Evolutionary conservation across 2,113 vertebrate species (phyloP).

Genomic region (Trichechus manatus): DNA sequence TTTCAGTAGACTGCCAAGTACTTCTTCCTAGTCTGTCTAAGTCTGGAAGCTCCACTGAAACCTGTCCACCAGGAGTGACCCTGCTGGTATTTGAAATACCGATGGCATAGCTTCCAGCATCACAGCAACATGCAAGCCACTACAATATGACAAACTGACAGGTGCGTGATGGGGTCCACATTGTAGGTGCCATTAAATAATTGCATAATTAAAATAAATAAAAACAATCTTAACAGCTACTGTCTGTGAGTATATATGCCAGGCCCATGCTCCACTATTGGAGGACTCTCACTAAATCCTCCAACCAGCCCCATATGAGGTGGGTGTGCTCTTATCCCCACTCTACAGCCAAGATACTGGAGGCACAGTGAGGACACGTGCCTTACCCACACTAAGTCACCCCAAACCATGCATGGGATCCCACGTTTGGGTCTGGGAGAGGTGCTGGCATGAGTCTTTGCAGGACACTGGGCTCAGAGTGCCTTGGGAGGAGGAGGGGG

Average conservation of each 20-base stretch:
- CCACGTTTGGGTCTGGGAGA: background rate
- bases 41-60: too few relatives aligned
- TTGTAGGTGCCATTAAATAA: background rate
- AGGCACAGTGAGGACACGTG: background rate
- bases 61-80: too few relatives aligned
- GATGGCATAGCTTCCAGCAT: too few relatives aligned
- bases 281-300: background rate
- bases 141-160: too few relatives aligned
- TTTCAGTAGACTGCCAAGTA: too few relatives aligned
- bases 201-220: background rate
- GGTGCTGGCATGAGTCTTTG: background rate
- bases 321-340: background rate
- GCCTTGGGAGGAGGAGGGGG: background rate
- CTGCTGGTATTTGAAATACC: too few relatives aligned
- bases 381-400: background rate
- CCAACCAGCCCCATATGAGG: background rate
- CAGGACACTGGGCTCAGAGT: background rate
- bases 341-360: background rate
- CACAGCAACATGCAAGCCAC: too few relatives aligned
- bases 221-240: background rate
- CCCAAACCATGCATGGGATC: background rate
- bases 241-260: background rate
- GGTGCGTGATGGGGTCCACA: too few relatives aligned
- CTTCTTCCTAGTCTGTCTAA: too few relatives aligned
- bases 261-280: background rate